These are phyloP conservation scores for Apotomis turbidana DNA, from an alignment of 2,888 invertebrate species.

Conservation along the genomic window DNA sequence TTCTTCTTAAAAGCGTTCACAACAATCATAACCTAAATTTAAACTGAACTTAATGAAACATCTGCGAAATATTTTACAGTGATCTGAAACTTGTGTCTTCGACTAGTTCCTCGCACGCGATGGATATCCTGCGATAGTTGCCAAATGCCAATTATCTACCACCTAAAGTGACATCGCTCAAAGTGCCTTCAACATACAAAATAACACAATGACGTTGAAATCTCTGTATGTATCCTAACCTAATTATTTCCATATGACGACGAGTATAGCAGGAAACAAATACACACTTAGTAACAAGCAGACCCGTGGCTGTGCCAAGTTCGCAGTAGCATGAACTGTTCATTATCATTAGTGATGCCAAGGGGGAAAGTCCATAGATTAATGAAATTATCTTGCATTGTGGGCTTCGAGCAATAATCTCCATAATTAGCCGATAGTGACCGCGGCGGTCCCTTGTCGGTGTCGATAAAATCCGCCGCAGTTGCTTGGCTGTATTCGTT, in stretches of 20 bases:
- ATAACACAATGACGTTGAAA: conserved; percentile 2
- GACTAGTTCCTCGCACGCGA: too few relatives aligned
- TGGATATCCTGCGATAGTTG: too few relatives aligned
- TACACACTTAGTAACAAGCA: neutral
- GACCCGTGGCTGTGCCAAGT: conserved; percentile 17
- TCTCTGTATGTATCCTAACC: neutral
- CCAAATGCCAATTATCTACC: too few relatives aligned
- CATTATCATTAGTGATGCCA: conserved; percentile 7
- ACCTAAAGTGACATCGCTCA: neutral
- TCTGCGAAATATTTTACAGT: too few relatives aligned
- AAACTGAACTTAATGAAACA: too few relatives aligned
- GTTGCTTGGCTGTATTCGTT: conserved; percentile 6
- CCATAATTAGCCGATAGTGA: conserved; percentile 13
- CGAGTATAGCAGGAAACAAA: neutral
- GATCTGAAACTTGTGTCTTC: too few relatives aligned
- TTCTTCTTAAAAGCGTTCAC: too few relatives aligned
- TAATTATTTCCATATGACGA: neutral
- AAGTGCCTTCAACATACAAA: conserved; percentile 5
- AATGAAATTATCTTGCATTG: conserved; percentile 14
- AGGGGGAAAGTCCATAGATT: conserved; percentile 17
- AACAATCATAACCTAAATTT: too few relatives aligned
- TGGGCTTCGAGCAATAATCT: neutral
- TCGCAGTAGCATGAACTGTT: conserved; percentile 18
- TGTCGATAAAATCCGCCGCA: neutral
- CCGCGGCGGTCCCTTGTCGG: neutral